A percentile compares a stretch with the other conserved stretches of the same genome.
These are phyloP conservation scores for Lagria hirta DNA, from an alignment of 2,888 invertebrate species.

Conservation along the genomic window DNA sequence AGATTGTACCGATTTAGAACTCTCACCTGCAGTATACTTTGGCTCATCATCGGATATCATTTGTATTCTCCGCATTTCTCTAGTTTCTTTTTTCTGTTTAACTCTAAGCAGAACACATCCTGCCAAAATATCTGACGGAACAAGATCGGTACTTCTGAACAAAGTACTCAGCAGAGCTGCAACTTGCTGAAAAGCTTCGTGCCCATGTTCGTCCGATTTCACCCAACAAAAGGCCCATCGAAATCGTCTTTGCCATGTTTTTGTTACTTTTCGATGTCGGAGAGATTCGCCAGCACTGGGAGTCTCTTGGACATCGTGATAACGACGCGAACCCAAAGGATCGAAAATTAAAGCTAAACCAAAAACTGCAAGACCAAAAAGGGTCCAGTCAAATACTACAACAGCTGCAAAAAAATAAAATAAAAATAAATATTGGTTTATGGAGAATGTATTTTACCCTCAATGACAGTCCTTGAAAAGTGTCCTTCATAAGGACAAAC, in stretches of 20 bases:
- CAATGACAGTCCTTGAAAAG: slow-evolving; percentile 71
- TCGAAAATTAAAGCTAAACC: slow-evolving; percentile 80
- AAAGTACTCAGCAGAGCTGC: slow-evolving; percentile 76
- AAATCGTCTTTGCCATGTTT: slow-evolving; percentile 74
- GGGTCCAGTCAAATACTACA: slow-evolving; percentile 80
- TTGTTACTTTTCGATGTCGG: slow-evolving; percentile 69
- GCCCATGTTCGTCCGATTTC: slow-evolving; percentile 72
- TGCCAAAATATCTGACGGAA: slow-evolving; percentile 85
- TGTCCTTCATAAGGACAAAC: slow-evolving; percentile 67
- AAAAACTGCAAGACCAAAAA: slow-evolving; percentile 71
- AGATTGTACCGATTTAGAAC: too few species aligned
- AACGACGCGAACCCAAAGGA: slow-evolving; percentile 69
- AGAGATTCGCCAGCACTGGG: slow-evolving; percentile 62
- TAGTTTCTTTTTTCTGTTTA: slow-evolving; percentile 71
- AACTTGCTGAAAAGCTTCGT: slow-evolving; percentile 77
- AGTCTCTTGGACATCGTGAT: slow-evolving; percentile 65
- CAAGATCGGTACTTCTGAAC: slow-evolving; percentile 82
- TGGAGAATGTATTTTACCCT: too few species aligned
- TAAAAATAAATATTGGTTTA: background rate
- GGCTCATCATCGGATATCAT: slow-evolving; percentile 65
- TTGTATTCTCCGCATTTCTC: slow-evolving; percentile 69
- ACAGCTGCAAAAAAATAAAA: slow-evolving; percentile 59
- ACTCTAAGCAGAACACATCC: slow-evolving; percentile 82
- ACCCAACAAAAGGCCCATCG: slow-evolving; percentile 73
- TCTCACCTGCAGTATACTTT: slow-evolving; percentile 64